Base-by-base conservation (phyloP, 2,888 invertebrate species). In the Drosophila pegasa region DNA sequence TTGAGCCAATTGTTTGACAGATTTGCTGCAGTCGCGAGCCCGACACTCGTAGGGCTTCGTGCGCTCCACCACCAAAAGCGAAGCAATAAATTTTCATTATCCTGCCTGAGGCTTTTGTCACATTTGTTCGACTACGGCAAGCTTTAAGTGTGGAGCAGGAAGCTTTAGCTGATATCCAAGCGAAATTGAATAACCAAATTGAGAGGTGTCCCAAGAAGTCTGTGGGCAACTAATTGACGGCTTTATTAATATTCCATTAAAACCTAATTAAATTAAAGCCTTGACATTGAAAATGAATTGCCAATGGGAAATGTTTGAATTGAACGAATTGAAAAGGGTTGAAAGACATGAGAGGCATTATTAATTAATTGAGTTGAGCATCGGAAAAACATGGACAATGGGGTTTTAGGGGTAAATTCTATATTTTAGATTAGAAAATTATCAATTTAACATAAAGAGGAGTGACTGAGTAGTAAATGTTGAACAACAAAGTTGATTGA, bases 81-180 rank as follows among this genome's bases (percentile, higher is more conserved):
- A n/a, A 80, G 81, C 45, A 77, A 80, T 84, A 80, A 84, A 80
- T 83, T 76, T 70, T 70, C 64, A 73, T 80, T 80, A 67, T 33
- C 43, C n/a, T 48, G 57, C 2, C 38, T 18, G 31, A 29, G 14
- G 22, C 8, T 6, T 29, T 18, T 31, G 31, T 33, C 31, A 14
- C 18, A 8, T 14, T 48, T 31, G 18, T 14, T 48, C 14, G 14
- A 31, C 4, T 48, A 10, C 12, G 31, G 4, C n/a, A 25, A 16
- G 43, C 43, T 45, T 45, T 12, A 10, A 45, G 27, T 27, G 45
- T 27, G 16, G 0, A 10, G 45, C 9, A 1, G 8, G 22, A 16
- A 27, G 7, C 33, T 35, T 18, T 22, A n/a, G 35, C 22, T 50
- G 33, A n/a, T 50, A 18, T 22, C 8, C 33, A 35, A 50, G n/a